These are phyloP conservation scores for Drosophila nigromelanica DNA, from an alignment of 1,140 invertebrate genomes.

Conservation along the genomic window DNA sequence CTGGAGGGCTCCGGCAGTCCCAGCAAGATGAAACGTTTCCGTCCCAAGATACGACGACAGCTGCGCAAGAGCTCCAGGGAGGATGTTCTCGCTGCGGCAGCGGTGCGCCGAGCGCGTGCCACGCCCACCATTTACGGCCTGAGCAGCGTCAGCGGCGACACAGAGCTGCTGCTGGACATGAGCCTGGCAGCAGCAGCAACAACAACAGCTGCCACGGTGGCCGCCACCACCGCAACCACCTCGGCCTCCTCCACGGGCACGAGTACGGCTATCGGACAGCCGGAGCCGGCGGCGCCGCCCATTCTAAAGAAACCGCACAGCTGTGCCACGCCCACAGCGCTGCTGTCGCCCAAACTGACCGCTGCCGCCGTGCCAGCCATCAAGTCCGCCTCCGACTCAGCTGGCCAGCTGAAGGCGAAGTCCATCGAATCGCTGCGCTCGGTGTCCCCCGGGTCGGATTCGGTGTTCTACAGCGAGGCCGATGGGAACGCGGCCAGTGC, in stretches of 20 bases:
- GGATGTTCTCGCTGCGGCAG: conserved; percentile 65
- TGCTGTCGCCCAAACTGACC: conserved; percentile 59
- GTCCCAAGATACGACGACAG: conserved; percentile 81
- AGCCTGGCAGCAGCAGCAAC: conserved; percentile 46
- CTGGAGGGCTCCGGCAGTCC: conserved; percentile 67
- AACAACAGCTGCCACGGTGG: conserved; percentile 6
- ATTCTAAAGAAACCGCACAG: conserved; percentile 47
- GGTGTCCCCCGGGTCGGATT: conserved; percentile 93
- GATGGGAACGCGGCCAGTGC: conserved; percentile 84
- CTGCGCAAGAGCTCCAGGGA: conserved; percentile 72
- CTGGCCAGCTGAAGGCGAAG: conserved; percentile 89
- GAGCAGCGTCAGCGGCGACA: conserved; percentile 68
- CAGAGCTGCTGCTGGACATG: conserved; percentile 67
- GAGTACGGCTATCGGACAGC: neutral
- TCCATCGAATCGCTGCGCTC: conserved; percentile 93
- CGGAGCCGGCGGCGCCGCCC: conserved; percentile 4
- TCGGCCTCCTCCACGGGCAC: conserved; percentile 35
- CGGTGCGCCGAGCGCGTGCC: conserved; percentile 46
- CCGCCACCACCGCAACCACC: conserved; percentile 12
- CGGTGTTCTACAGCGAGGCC: conserved; percentile 93
- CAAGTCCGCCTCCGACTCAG: conserved; percentile 83
- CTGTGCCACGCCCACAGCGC: conserved; percentile 61
- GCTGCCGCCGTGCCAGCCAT: conserved; percentile 15
- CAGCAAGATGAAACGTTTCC: conserved; percentile 80
- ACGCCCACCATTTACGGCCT: conserved; percentile 56